A percentile compares a stretch with the other conserved stretches of the same genome.
These are phyloP conservation scores for Cybosia mesomella DNA, from an alignment of 2,888 invertebrate species.

Conservation along the genomic window DNA sequence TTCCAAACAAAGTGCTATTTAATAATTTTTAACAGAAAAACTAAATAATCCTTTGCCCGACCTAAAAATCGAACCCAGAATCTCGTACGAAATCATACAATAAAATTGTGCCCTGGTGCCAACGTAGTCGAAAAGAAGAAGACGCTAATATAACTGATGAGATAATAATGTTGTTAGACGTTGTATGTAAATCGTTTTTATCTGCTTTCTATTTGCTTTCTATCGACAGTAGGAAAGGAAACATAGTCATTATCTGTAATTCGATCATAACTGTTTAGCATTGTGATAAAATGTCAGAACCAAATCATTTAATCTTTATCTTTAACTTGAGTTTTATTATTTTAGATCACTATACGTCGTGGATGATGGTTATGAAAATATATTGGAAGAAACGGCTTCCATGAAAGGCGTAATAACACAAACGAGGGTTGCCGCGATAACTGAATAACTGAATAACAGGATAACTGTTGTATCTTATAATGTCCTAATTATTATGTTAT, in stretches of 20 bases:
- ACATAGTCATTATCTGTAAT: conserved; percentile 1
- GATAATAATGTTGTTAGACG: neutral
- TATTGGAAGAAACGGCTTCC: too few relatives aligned
- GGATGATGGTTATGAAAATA: neutral
- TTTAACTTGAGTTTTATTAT: neutral
- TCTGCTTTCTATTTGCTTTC: neutral
- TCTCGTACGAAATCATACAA: neutral
- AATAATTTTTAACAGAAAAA: too few relatives aligned
- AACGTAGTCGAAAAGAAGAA: neutral
- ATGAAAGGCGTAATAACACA: too few relatives aligned
- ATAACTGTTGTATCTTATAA: too few relatives aligned
- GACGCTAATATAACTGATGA: neutral
- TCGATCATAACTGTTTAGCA: neutral
- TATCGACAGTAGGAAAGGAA: neutral
- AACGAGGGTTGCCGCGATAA: too few relatives aligned
- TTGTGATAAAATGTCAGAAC: neutral
- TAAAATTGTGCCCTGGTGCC: too few relatives aligned
- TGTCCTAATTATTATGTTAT: too few relatives aligned
- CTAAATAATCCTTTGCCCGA: too few relatives aligned
- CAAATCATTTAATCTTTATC: neutral
- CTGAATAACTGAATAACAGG: too few relatives aligned
- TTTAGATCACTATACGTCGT: neutral
- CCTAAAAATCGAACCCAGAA: neutral
- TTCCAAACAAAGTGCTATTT: too few relatives aligned
- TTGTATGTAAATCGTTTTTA: neutral